A percentile compares a stretch with the other conserved stretches of the same genome.
These are phyloP conservation scores for Tetrao urogallus DNA, from an alignment of 2,113 vertebrate species.

Conservation along the genomic window DNA sequence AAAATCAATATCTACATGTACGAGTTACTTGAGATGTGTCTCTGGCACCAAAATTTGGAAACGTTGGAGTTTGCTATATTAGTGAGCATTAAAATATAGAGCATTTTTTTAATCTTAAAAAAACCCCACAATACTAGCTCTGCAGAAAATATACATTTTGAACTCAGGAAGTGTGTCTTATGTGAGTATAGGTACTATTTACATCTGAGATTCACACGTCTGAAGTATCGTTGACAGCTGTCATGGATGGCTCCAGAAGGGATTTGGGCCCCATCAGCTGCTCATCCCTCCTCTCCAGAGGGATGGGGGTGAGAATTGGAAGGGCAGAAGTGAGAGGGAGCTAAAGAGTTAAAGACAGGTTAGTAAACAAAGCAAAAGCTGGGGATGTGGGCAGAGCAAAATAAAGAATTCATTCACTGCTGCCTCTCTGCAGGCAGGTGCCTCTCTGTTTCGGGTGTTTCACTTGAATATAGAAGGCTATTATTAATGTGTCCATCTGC, in stretches of 20 bases:
- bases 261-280: background rate
- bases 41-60: background rate
- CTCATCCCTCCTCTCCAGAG: accelerated
- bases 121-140: background rate
- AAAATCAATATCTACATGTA: background rate
- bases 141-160: background rate
- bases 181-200: background rate
- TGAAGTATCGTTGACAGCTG: background rate
- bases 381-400: background rate
- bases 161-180: background rate
- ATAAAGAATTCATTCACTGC: background rate
- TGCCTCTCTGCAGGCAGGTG: background rate
- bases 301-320: background rate
- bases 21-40: background rate
- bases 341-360: accelerated
- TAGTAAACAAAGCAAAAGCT: background rate
- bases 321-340: background rate
- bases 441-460: background rate
- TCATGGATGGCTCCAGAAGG: background rate
- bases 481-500: background rate
- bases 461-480: background rate
- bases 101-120: background rate
- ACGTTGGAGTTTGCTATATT: background rate
- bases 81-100: background rate
- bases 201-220: background rate